These are phyloP conservation scores for Ecliptopera silaceata DNA, from an alignment of 2,888 invertebrate species.

Conservation along the genomic window DNA sequence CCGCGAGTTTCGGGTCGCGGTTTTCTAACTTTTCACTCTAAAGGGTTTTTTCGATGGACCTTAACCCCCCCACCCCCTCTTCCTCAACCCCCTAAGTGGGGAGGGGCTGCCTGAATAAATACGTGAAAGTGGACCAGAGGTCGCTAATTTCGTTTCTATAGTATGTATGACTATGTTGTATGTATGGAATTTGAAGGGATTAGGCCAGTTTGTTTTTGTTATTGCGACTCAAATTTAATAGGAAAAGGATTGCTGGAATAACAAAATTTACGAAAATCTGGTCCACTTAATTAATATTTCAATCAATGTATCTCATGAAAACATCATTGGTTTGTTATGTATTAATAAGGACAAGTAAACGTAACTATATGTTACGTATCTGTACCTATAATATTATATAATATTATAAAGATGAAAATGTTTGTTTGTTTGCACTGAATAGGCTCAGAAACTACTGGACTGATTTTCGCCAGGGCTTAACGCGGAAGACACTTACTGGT, in stretches of 20 bases:
- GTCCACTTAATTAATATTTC: no score
- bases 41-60: slow-evolving; percentile 67
- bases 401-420: no score
- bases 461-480: no score
- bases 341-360: no score
- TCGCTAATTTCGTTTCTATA: slow-evolving; percentile 58
- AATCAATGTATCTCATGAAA: background rate
- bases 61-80: slow-evolving; percentile 27
- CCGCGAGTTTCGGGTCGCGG: slow-evolving; percentile 33
- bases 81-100: slow-evolving; percentile 24
- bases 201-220: slow-evolving; percentile 18
- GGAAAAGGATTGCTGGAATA: slow-evolving; percentile 16
- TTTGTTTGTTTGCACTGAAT: no score
- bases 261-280: background rate
- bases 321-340: no score
- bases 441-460: no score
- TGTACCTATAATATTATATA: no score
- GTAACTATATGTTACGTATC: no score
- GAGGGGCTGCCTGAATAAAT: slow-evolving; percentile 55
- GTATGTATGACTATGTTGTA: slow-evolving; percentile 27
- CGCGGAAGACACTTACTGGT: no score
- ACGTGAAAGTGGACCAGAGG: slow-evolving; percentile 53
- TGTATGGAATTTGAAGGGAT: slow-evolving; percentile 21
- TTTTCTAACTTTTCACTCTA: slow-evolving; percentile 66
- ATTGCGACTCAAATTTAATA: slow-evolving; percentile 23